Evolutionary conservation across 2,888 invertebrate genomes (phyloP).

Genomic region (Nyleta sp.): DNA sequence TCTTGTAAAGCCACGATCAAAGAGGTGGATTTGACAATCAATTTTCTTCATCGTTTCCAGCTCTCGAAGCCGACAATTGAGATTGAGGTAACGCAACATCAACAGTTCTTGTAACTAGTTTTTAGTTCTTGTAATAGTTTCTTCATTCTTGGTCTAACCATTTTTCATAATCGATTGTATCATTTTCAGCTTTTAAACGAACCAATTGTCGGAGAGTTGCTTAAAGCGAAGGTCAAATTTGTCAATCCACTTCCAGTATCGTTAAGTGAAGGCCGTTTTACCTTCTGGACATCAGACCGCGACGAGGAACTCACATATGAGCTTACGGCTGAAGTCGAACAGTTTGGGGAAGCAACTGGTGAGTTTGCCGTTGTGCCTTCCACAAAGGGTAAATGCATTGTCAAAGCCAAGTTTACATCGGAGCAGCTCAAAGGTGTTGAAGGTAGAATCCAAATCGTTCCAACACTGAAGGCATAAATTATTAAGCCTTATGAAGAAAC

Average conservation of each 20-base stretch:
- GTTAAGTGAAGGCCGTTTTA: constrained; percentile 89
- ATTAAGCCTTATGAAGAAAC: no score
- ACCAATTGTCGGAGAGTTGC: constrained; percentile 82
- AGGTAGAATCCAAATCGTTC: constrained; percentile 87
- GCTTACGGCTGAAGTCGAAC: constrained; percentile 85
- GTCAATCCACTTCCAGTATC: constrained; percentile 92
- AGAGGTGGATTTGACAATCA: no score
- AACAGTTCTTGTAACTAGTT: no score
- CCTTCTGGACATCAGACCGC: constrained; percentile 92
- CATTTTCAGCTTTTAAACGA: constrained; percentile 80
- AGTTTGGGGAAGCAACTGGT: constrained; percentile 88
- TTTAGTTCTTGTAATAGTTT: background rate
- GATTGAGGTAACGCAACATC: no score
- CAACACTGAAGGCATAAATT: no score
- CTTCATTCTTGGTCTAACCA: no score
- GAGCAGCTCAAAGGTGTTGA: constrained; percentile 95
- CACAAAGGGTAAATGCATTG: constrained; percentile 90
- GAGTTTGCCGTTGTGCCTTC: constrained; percentile 91
- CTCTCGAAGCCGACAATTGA: no score
- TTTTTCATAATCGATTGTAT: no score
- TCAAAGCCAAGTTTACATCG: constrained; percentile 93
- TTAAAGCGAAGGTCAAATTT: constrained; percentile 86
- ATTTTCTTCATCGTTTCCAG: no score
- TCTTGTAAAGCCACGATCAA: no score
- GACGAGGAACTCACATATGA: constrained; percentile 89